Evolutionary conservation across 2,888 invertebrate genomes (phyloP).

Genomic region (Mamestra brassicae): DNA sequence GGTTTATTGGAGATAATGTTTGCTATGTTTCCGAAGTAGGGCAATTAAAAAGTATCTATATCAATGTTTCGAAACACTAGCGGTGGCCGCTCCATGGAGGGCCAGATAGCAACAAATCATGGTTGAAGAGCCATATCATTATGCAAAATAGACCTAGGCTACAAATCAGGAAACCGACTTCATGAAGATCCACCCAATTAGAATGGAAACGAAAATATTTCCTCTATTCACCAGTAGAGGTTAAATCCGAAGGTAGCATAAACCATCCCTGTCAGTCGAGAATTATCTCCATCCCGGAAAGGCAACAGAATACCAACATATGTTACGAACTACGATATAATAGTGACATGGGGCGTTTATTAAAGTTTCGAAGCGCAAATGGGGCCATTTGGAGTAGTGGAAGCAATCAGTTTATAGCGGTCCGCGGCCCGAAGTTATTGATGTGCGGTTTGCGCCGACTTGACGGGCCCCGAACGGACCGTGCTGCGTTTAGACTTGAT

Average conservation of each 20-base stretch:
- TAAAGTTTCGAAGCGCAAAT: slow-evolving; percentile 69
- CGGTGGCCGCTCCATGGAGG: background rate
- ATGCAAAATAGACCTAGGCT: background rate
- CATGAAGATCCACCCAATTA: slow-evolving; percentile 40
- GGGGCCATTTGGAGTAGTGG: slow-evolving; percentile 73
- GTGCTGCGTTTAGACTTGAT: slow-evolving; percentile 69
- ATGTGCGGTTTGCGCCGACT: slow-evolving; percentile 79
- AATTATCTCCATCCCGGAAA: slow-evolving; percentile 48
- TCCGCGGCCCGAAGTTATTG: slow-evolving; percentile 80
- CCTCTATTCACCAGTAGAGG: slow-evolving; percentile 1
- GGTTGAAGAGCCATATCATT: background rate
- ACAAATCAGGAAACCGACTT: background rate
- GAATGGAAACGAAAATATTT: slow-evolving; percentile 25
- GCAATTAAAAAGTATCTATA: background rate
- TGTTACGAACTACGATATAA: slow-evolving; percentile 52
- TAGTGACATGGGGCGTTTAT: slow-evolving; percentile 60
- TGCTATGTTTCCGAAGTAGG: background rate
- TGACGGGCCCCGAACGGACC: slow-evolving; percentile 72
- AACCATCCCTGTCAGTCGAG: slow-evolving; percentile 23
- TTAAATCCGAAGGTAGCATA: slow-evolving; percentile 30
- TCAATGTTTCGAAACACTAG: too few relatives aligned
- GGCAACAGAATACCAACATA: slow-evolving; percentile 55
- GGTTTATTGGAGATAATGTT: background rate
- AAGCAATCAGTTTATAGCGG: slow-evolving; percentile 86
- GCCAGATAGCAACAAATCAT: background rate